A percentile compares a stretch with the other conserved stretches of the same genome.
Conservation (phyloP, 2,888 invertebrate species). For the Conus canariensis region DNA sequence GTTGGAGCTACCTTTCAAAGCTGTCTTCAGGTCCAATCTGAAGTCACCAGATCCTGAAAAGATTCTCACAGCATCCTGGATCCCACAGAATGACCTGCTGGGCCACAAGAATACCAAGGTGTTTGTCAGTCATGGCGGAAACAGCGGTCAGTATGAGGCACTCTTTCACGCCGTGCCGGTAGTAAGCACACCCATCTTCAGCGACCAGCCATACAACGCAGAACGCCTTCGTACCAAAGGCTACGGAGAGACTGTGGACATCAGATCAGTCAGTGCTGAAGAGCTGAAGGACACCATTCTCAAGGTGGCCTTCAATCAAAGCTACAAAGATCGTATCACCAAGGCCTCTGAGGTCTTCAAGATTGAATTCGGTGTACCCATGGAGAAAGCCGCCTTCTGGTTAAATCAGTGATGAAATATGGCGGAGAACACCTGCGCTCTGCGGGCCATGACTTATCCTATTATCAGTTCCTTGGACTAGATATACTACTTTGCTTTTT, state of each 20-base stretch:
- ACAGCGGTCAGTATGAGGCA: slow-evolving; percentile 62
- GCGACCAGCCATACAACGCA: slow-evolving; percentile 50
- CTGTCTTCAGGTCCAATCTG: slow-evolving; percentile 46
- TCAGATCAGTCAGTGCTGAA: not conserved
- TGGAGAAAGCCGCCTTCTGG: slow-evolving; percentile 60
- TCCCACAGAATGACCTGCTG: slow-evolving; percentile 63
- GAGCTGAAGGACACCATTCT: slow-evolving; percentile 29
- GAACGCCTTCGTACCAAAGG: slow-evolving; percentile 44
- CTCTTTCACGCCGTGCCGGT: slow-evolving; percentile 65
- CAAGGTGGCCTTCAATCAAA: not conserved
- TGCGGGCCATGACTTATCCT: slow-evolving; percentile 52
- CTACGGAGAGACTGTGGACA: slow-evolving; percentile 36
- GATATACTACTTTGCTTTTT: not conserved
- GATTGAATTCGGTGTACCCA: slow-evolving; percentile 28
- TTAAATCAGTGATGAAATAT: slow-evolving; percentile 63
- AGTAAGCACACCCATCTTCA: slow-evolving; percentile 56
- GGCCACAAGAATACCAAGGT: slow-evolving; percentile 60
- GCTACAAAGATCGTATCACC: slow-evolving; percentile 34
- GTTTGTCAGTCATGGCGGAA: slow-evolving; percentile 63
- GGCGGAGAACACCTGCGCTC: slow-evolving; percentile 59
- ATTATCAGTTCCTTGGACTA: slow-evolving; percentile 45
- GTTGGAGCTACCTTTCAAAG: slow-evolving; percentile 41
- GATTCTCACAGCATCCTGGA: slow-evolving; percentile 55
- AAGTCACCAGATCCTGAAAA: slow-evolving; percentile 46
- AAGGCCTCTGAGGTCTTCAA: slow-evolving; percentile 41